Evolutionary conservation across 2,113 vertebrate genomes (phyloP).

Genomic region (Hypanus sabinus): DNA sequence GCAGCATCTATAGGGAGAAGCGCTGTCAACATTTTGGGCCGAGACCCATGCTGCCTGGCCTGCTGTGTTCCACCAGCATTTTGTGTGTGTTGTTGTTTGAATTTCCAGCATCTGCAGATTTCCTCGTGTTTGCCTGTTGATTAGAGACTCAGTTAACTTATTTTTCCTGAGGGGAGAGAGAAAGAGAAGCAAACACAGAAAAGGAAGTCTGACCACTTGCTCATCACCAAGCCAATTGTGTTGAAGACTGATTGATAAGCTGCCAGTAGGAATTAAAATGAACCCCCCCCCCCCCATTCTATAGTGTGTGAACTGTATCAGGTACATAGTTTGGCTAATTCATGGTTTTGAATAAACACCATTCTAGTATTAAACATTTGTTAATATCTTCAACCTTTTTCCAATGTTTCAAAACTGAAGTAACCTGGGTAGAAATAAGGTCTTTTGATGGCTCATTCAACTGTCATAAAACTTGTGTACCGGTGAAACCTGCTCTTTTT

Average conservation of each 20-base stretch:
- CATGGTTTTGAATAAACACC: background rate
- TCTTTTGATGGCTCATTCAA: background rate
- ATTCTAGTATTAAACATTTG: background rate
- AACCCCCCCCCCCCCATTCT: background rate
- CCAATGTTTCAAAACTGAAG: background rate
- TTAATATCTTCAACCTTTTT: background rate
- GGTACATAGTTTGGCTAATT: background rate
- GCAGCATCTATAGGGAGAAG: too few species aligned
- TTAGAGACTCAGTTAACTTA: background rate
- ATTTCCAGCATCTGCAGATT: too few species aligned
- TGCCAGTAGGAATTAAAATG: background rate
- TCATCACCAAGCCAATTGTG: background rate
- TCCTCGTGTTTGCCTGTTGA: too few species aligned
- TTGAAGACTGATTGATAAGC: background rate
- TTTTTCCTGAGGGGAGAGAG: background rate
- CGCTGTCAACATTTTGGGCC: too few species aligned
- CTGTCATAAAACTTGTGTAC: background rate
- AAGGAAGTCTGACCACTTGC: background rate
- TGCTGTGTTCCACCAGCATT: too few species aligned
- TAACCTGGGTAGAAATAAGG: background rate
- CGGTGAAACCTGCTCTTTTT: background rate
- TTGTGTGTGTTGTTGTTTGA: too few species aligned
- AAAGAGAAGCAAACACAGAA: background rate
- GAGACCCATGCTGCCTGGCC: too few species aligned
- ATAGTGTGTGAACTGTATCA: background rate